A percentile compares a stretch with the other conserved stretches of the same genome.
Conservation (phyloP, 2,797 vertebrate genomes). For the Urophycis tenuis region DNA sequence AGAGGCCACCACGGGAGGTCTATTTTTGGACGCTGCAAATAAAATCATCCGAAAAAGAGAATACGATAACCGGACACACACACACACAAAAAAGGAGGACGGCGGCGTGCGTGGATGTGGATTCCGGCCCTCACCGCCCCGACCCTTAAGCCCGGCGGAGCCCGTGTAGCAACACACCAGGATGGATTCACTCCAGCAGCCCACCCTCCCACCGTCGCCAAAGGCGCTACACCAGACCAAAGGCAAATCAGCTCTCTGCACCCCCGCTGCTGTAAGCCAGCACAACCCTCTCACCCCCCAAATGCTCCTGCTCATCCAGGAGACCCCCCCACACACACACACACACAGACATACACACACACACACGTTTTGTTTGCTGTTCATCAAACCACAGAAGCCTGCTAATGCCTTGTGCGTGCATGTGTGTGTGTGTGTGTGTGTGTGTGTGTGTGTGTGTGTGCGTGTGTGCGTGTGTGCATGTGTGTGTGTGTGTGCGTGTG, state of each 20-base stretch:
- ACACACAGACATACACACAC: background rate
- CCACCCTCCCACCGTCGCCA: background rate
- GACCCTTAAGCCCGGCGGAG: background rate
- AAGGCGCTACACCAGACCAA: background rate
- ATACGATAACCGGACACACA: constrained; percentile 19
- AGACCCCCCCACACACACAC: background rate
- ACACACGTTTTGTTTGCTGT: background rate
- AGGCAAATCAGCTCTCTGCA: background rate
- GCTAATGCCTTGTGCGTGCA: background rate
- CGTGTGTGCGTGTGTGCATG: background rate
- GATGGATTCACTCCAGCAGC: too few species aligned
- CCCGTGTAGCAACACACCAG: background rate
- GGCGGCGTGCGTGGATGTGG: background rate
- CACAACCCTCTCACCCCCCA: background rate
- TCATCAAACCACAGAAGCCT: background rate
- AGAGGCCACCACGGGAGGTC: constrained; percentile 27
- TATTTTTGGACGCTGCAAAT: constrained; percentile 26
- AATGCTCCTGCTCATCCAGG: background rate
- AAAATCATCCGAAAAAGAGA: constrained; percentile 22
- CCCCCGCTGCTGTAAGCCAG: background rate
- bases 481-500: background rate
- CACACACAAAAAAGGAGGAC: too few species aligned
- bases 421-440: constrained; percentile 3
- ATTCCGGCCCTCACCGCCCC: background rate
- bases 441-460: background rate